Base-by-base conservation (phyloP, 1,140 invertebrate species). In the Drosophila malerkotliana region DNA sequence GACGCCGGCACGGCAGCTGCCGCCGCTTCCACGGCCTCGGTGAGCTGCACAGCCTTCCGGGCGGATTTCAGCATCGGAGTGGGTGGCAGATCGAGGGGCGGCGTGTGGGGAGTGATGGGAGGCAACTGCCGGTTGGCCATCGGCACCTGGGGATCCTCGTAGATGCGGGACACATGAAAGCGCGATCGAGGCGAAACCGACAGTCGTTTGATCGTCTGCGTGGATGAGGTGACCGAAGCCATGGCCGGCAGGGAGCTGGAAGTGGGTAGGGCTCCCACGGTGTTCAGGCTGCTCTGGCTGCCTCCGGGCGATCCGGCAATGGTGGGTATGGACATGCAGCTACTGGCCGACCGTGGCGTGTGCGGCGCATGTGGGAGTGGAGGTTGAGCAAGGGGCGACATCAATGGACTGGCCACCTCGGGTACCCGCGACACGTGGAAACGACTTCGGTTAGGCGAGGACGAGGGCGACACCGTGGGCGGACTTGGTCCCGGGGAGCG, bases 401-500 rank as follows among this genome's bases (percentile, higher is more conserved):
- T 91, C 47, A 90, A 18, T 2, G 90, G 85, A 61, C 90, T 91
- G 30, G 30, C 51, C 24, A 69, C 72, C 63, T 94, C 94, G 21
- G 92, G 81, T 6, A 94, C 94, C 15, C 93, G 92, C 18, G 93
- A 94, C 2, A 94, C 94, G 57, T 94, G 92, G 76, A 95, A 94
- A 21, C 94, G 92, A 78, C 92, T 93, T 57, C 93, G 92, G 47
- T 94, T 94, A 21, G 95, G 95, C 90, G 94, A 95, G 62, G 95
- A 94, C 64, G 94, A 93, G 21, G 95, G 95, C 37, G 94, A 95
- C 53, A 95, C 94, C 64, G 94, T 94, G 49, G 95, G 95, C 56
- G 95, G 95, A 76, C 94, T 95, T 24, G 95, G 95, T 52, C 94
- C 94, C 45, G 95, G 95, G 55, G 94, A 95, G 61, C 94, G 93